These are phyloP conservation scores for Coregonus suidteri DNA, from an alignment of 2,797 vertebrate genomes.

Conservation along the genomic window DNA sequence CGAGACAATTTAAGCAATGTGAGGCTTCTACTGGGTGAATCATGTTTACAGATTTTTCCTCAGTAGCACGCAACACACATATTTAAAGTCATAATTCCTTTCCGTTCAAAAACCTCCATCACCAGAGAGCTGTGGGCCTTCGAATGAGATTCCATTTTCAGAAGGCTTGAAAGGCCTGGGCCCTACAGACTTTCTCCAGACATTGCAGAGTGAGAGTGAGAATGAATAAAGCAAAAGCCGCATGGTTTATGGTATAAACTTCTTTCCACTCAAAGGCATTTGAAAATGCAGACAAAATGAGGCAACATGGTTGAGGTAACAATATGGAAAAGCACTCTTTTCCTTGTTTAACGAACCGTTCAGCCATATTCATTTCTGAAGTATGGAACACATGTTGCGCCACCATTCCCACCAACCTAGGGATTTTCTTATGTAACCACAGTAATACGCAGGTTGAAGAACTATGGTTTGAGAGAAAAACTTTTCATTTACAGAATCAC, in stretches of 20 bases:
- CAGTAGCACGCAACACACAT: slow-evolving; percentile 37
- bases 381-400: neutral
- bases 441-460: neutral
- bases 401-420: neutral
- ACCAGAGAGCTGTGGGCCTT: slow-evolving; percentile 47
- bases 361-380: neutral
- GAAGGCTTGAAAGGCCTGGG: slow-evolving; percentile 43
- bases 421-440: neutral
- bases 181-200: slow-evolving; percentile 37
- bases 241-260: neutral
- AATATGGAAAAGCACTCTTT: slow-evolving; percentile 1
- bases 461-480: neutral
- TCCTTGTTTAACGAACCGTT: neutral
- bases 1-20: slow-evolving; percentile 33
- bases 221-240: neutral
- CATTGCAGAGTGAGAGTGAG: neutral
- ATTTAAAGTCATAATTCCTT: slow-evolving; percentile 51
- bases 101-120: slow-evolving; percentile 33
- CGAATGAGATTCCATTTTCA: slow-evolving; percentile 55
- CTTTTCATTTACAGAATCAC: neutral
- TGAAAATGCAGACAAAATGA: neutral
- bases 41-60: slow-evolving; percentile 60
- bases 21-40: slow-evolving; percentile 40
- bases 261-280: neutral
- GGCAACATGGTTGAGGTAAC: neutral